Percentiles rank a stretch among this genome's conserved stretches.
Conservation (phyloP, 2,113 vertebrate genomes). For the Arizona elegans region DNA sequence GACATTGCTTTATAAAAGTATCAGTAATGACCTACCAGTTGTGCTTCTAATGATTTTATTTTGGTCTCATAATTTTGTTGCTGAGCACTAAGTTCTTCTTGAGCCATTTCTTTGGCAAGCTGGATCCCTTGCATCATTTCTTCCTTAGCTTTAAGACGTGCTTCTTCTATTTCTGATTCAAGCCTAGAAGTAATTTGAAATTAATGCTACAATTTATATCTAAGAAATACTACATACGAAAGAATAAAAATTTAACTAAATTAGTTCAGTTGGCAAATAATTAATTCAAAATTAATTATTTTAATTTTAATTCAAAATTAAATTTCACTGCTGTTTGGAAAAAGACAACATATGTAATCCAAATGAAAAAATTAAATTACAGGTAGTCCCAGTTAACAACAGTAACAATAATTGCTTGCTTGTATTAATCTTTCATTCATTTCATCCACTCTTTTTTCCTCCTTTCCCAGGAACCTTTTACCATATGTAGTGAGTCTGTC, state of each 20-base stretch:
- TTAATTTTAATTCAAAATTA: not conserved
- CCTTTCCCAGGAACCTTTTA: too few species aligned
- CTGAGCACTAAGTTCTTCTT: slow-evolving; percentile 84
- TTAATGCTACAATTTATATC: not conserved
- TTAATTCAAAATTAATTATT: not conserved
- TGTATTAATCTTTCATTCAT: too few species aligned
- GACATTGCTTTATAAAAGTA: not conserved
- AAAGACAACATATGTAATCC: not conserved
- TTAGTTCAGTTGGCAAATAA: not conserved
- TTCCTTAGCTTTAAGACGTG: slow-evolving; percentile 85
- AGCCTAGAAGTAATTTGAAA: slow-evolving; percentile 68
- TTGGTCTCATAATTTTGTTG: slow-evolving; percentile 80
- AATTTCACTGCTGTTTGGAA: not conserved
- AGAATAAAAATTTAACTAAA: not conserved
- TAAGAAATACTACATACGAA: not conserved
- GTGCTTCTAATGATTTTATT: slow-evolving; percentile 80
- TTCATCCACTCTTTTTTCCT: too few species aligned
- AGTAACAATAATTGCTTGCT: not conserved
- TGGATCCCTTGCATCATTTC: slow-evolving; percentile 96
- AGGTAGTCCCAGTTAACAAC: not conserved
- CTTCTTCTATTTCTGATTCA: slow-evolving; percentile 90
- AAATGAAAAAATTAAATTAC: not conserved
- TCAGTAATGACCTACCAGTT: slow-evolving; percentile 75
- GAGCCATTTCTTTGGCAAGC: slow-evolving; percentile 89
- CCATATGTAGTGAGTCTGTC: too few species aligned